These are phyloP conservation scores for Drosophila atripex DNA, from an alignment of 2,888 invertebrate genomes.

Conservation along the genomic window DNA sequence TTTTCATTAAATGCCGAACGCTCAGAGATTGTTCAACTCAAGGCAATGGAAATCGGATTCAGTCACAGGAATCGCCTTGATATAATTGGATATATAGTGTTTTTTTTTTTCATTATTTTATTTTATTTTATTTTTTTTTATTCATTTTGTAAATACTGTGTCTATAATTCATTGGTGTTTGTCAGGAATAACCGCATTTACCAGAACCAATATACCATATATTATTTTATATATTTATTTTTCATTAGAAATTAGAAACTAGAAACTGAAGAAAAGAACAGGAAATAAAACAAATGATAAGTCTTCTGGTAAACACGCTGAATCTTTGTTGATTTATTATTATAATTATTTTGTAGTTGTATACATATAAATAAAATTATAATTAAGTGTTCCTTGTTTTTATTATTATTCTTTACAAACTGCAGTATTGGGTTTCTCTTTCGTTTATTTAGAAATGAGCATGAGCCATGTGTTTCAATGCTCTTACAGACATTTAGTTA, in stretches of 20 bases:
- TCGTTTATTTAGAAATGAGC: slow-evolving; percentile 67
- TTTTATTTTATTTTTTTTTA: too few relatives aligned
- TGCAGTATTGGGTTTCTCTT: slow-evolving; percentile 43
- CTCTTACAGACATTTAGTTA: slow-evolving; percentile 38
- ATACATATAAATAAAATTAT: slow-evolving; percentile 73
- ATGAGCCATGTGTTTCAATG: slow-evolving; percentile 47
- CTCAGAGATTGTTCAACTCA: slow-evolving; percentile 34
- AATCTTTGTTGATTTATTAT: slow-evolving; percentile 52
- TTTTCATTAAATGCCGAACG: slow-evolving; percentile 66
- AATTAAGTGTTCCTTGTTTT: slow-evolving; percentile 52
- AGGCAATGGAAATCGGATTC: slow-evolving; percentile 23
- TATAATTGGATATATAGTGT: slow-evolving; percentile 20
- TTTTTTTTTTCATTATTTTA: background rate
- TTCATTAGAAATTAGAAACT: too few relatives aligned
- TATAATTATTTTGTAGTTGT: slow-evolving; percentile 70
- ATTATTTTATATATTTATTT: background rate
- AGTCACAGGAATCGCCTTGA: slow-evolving; percentile 31
- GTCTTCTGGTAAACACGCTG: slow-evolving; percentile 52
- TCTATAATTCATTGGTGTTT: slow-evolving; percentile 33
- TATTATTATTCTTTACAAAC: slow-evolving; percentile 41
- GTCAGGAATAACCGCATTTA: slow-evolving; percentile 23
- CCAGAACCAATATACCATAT: slow-evolving; percentile 14
- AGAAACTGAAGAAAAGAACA: background rate
- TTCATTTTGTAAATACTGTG: background rate
- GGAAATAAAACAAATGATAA: slow-evolving; percentile 29